Base-by-base conservation (phyloP, 2,888 invertebrate species). In the Thelaira solivaga region DNA sequence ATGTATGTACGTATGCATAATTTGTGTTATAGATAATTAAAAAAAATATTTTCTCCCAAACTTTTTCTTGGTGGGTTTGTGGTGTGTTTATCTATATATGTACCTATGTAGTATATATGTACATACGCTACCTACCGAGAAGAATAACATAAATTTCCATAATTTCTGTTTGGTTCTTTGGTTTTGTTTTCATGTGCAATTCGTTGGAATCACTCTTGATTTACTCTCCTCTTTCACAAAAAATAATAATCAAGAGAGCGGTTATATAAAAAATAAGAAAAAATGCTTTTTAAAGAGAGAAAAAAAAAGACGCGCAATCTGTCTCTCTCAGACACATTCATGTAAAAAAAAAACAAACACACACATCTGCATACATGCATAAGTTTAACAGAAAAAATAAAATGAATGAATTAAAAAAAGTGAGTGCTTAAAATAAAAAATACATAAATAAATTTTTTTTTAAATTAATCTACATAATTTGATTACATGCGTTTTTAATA, bases 141-240 rank as follows among this genome's bases (percentile, higher is more conserved):
- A 62, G n/a, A 51, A 53, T 41, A 51, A 53, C 5, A 72, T 11
- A 64, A 31, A 47, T 57, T 47, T 68, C 43, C 36, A 47, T 26
- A n/a, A 43, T 16, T 45, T 69, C 64, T 59, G 57, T 76, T 69
- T 62, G 62, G 57, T 65, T 43, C 18, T 18, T 10, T 16, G n/a
- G 5, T 69, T 69, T 53, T 61, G 24, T 53, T 69, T 74, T 55
- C 49, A 36, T 74, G 78, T 74, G 78, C 69, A 73, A 74, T 73
- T 74, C 74, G 69, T 43, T 73, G 55, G 39, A 45, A 64, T 62
- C 45, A 49, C 31, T 53, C 24, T 24, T 26, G 22, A n/a, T n/a
- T n/a, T 11, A 41, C 51, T 61, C 51, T n/a, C 20, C 31, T 13
- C 18, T 67, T 16, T 22, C 29, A 41, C 7, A 59, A 10, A 29